These are phyloP conservation scores for Penaeus vannamei DNA, from an alignment of 1,140 invertebrate species.

Conservation along the genomic window DNA sequence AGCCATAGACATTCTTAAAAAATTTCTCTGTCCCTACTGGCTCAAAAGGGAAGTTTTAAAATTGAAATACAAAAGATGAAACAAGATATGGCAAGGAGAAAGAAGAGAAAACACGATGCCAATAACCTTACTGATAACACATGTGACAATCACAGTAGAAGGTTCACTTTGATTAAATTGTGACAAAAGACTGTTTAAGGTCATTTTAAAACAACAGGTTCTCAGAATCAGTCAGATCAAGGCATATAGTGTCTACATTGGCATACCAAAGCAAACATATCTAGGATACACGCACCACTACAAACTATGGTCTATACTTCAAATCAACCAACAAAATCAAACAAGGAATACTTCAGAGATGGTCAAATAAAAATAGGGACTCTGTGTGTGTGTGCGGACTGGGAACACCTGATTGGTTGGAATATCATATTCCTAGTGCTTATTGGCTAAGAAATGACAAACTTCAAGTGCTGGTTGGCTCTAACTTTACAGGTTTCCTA, in stretches of 20 bases:
- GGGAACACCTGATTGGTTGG: constrained; percentile 58
- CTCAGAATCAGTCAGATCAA: constrained; percentile 54
- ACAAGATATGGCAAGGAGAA: constrained; percentile 48
- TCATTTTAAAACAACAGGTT: constrained; percentile 35
- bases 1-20: neutral
- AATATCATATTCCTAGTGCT: constrained; percentile 60
- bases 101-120: constrained; percentile 49
- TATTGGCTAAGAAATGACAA: constrained; percentile 56
- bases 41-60: constrained; percentile 49
- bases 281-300: constrained; percentile 58
- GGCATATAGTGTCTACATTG: constrained; percentile 38
- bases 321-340: constrained; percentile 64
- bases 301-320: constrained; percentile 53
- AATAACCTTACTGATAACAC: constrained; percentile 42
- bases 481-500: constrained; percentile 58
- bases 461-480: constrained; percentile 59
- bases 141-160: neutral
- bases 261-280: constrained; percentile 63
- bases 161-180: constrained; percentile 26
- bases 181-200: constrained; percentile 11
- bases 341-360: constrained; percentile 68
- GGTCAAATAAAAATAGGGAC: constrained; percentile 67
- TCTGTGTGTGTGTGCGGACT: constrained; percentile 60
- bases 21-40: constrained; percentile 40
- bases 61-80: constrained; percentile 39